Evolutionary conservation across 2,797 vertebrate genomes (phyloP).

Genomic region (Helarctos malayanus): DNA sequence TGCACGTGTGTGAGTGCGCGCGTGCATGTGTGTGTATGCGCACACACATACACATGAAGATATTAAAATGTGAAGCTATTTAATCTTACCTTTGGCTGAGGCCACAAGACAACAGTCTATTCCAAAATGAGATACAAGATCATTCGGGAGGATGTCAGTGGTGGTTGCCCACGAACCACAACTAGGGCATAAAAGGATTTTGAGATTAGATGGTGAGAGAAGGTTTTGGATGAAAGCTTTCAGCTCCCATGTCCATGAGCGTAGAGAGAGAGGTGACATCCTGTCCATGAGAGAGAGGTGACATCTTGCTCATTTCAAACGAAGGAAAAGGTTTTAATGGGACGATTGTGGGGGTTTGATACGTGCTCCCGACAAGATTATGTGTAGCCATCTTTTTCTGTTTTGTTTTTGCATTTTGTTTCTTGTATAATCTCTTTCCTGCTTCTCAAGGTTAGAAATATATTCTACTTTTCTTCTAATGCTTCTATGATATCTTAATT

Average conservation of each 20-base stretch:
- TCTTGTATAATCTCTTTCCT: background rate
- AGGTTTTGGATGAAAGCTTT: background rate
- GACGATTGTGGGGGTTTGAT: background rate
- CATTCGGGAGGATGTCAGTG: background rate
- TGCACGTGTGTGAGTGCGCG: fast-evolving
- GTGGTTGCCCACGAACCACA: background rate
- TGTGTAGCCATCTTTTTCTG: background rate
- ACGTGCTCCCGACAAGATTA: background rate
- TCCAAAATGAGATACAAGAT: background rate
- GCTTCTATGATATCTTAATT: background rate
- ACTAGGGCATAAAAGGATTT: background rate
- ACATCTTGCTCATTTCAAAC: background rate
- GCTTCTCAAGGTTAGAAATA: background rate
- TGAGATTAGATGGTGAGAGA: background rate
- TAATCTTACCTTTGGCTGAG: background rate
- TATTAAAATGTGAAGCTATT: background rate
- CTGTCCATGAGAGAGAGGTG: background rate
- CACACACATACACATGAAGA: background rate
- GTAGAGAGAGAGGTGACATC: background rate
- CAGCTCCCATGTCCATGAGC: too few species aligned
- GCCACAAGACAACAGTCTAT: background rate
- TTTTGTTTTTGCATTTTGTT: background rate
- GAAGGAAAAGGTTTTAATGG: background rate
- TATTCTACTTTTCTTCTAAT: background rate
- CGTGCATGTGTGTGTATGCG: fast-evolving